Conservation (phyloP, 2,888 invertebrate species). For the Nomada flava region DNA sequence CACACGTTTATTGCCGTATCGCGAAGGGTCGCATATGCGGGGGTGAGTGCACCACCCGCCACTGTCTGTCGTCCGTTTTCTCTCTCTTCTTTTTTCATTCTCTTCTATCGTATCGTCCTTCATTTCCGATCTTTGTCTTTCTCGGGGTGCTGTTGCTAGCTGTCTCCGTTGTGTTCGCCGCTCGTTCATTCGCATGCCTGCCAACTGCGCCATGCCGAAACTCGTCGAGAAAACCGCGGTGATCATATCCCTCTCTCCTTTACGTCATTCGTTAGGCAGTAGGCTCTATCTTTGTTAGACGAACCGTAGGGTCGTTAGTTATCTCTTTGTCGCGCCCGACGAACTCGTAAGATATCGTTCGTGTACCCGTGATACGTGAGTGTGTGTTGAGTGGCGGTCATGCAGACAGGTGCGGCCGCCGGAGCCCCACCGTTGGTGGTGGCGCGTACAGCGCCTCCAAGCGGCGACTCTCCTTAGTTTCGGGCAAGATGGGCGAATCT, state of each 20-base stretch:
- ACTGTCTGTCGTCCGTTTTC: slow-evolving; percentile 56
- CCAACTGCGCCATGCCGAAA: slow-evolving; percentile 60
- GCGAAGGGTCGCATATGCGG: slow-evolving; percentile 64
- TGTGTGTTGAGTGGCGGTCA: slow-evolving; percentile 66
- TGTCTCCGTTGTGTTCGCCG: slow-evolving; percentile 36
- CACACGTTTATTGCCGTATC: slow-evolving; percentile 62
- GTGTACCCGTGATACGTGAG: slow-evolving; percentile 38
- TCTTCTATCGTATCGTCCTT: slow-evolving; percentile 50
- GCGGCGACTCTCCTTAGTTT: slow-evolving; percentile 78
- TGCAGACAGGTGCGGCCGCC: slow-evolving; percentile 79
- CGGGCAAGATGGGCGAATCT: slow-evolving; percentile 82
- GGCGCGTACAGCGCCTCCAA: slow-evolving; percentile 72
- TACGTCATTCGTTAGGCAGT: slow-evolving; percentile 37
- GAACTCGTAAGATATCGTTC: slow-evolving; percentile 39
- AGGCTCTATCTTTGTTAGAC: slow-evolving; percentile 25
- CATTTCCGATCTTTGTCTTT: slow-evolving; percentile 44
- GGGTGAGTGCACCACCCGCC: slow-evolving; percentile 68
- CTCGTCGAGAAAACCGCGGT: slow-evolving; percentile 50
- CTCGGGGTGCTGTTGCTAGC: slow-evolving; percentile 36
- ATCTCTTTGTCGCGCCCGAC: slow-evolving; percentile 32
- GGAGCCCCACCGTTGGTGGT: slow-evolving; percentile 71
- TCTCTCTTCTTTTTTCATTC: slow-evolving; percentile 46
- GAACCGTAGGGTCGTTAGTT: neutral
- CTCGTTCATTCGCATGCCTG: slow-evolving; percentile 65
- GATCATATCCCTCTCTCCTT: slow-evolving; percentile 37